Percentiles rank a stretch among this genome's conserved stretches.
Evolutionary conservation across 2,113 vertebrate genomes (phyloP).

Genomic region (Phyllostomus hastatus): DNA sequence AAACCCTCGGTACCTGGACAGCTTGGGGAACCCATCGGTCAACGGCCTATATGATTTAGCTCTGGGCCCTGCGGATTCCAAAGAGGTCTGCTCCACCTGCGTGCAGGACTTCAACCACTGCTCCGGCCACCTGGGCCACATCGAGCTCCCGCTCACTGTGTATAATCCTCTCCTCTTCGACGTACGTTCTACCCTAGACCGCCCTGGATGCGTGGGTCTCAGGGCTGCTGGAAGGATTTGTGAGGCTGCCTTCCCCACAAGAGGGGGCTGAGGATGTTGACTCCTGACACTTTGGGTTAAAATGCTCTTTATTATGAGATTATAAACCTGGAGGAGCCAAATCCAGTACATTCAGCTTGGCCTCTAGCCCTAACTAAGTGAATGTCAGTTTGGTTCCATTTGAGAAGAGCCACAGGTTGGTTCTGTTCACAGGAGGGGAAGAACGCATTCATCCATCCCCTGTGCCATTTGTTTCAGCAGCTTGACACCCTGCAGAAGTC

Average conservation of each 20-base stretch:
- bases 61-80: constrained; percentile 91
- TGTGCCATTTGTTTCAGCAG: background rate
- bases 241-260: background rate
- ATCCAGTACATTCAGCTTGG: background rate
- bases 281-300: background rate
- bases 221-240: background rate
- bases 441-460: background rate
- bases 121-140: constrained; percentile 93
- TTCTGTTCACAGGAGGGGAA: background rate
- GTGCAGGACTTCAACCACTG: constrained; percentile 93
- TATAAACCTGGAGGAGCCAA: background rate
- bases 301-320: background rate
- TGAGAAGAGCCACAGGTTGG: background rate
- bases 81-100: constrained; percentile 94
- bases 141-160: constrained; percentile 92
- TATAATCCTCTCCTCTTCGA: constrained; percentile 97
- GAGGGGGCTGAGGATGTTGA: background rate
- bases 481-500: background rate
- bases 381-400: background rate
- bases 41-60: constrained; percentile 94
- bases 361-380: background rate
- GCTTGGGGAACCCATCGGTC: constrained; percentile 87
- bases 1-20: constrained; percentile 89
- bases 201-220: background rate
- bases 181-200: constrained; percentile 77